Evolutionary conservation across 2,797 vertebrate species (phyloP), one percentile per base, ranked within the genome.

Genomic region (Rhincodon typus): DNA sequence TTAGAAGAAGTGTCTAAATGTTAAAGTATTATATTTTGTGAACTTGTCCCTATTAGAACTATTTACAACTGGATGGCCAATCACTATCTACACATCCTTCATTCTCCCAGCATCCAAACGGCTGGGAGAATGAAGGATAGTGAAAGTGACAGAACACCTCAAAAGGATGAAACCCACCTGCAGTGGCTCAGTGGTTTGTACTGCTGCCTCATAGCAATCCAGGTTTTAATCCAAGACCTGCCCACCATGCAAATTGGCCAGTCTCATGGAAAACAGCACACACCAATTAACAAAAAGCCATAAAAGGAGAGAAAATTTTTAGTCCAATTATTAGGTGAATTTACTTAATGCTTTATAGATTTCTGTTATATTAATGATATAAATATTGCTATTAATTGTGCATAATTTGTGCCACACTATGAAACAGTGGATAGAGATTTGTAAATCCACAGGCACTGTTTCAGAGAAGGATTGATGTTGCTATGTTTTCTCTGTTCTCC

Each of bases 401-500:
- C 2, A 66, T 10, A 6, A 67, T 42, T 93, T 69, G 62, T 69
- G 25, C 62, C 38, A 93, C 19, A 2, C 23, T 42, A 21, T 67
- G 38, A 93, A 93, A 69, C 21, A 93, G 6, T 67, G n/a, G 17
- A 34, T 10, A 34, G 10, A 4, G 34, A 38, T 91, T 91, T 91
- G 17, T 91, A 66, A n/a, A 42, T 7, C 57, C 19, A 4, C 17
- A 66, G 1, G 66, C 7, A 42, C 2, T 42, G 38, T 42, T 23
- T 93, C 6, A 66, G 25, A 67, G n/a, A 69, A 93, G n/a, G 66
- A 69, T 93, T 23, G 90, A 23, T 42, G n/a, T 93, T 8, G 25
- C 42, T 38, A 67, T 7, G 38, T 67, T 72, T 46, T 46, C 53
- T 53, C 50, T 77, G 13, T 34, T 77, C 53, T 90, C 42, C 97